Evolutionary conservation across 1,140 invertebrate species (phyloP), one percentile per base, ranked within the genome.

Genomic region (Drosophila pallidifrons): DNA sequence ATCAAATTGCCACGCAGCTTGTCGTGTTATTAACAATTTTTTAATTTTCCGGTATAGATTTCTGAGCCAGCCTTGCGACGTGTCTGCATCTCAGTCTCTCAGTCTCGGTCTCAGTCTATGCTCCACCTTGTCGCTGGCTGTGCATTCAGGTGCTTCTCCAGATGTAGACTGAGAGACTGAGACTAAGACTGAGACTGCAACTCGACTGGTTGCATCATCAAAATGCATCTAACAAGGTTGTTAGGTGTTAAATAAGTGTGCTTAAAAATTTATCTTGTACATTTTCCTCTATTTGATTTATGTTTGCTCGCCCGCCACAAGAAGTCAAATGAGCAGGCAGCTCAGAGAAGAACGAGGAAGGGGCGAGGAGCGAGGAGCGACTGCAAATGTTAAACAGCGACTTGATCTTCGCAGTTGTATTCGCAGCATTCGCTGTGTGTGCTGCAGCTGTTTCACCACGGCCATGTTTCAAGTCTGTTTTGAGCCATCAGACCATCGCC

Each of bases 31-130:
- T 91, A 91, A 82, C 87, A 91, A 91, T 91, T 89, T 85, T 80
- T 91, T 91, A 91, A 91, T 91, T 91, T 91, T 91, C 87, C 87
- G 87, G 87, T 91, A 91, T 91, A 91, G 87, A 91, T 91, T 91
- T 91, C 82, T 88, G 64, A 91, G 77, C 66, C 66, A 61, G 7
- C 7, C 35, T 38, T 66, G 63, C 52, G 52, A 61, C 58, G 65
- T 75, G 72, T 70, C 49, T 46, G 25, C 3, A n/a, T 47, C 30
- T 30, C 8, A 61, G 45, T 55, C 63, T 55, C 47, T 35, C 11
- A 35, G 45, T 45, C 41, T 47, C 25, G n/a, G 15, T n/a, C 11
- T 28, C 2, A 41, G 52, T 32, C 52, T 51, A 11, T 81, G 79
- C 73, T 80, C 73, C 81, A 78, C 78, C 78, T 85, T 81, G 81